phyloP scores from a whole-genome alignment of 2,797 vertebrate species.

The Podargus strigoides region DNA sequence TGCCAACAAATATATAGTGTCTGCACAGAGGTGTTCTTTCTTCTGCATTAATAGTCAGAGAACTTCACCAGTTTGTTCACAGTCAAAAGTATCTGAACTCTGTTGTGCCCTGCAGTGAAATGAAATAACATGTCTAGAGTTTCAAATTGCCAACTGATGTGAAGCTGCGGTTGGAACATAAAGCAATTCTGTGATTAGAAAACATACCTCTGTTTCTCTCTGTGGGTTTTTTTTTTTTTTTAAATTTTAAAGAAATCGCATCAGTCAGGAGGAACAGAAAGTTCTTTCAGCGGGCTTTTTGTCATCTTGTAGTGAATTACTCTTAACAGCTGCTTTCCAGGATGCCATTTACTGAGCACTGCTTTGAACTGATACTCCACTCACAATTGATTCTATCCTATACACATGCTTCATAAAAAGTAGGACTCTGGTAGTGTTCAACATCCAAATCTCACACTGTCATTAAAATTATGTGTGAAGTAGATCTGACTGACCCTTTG shows the following conservation, averaged over 20 bases:
- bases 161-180: background rate
- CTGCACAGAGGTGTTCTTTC: background rate
- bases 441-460: background rate
- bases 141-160: conserved; percentile 3
- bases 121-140: conserved; percentile 15
- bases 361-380: background rate
- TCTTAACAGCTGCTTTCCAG: background rate
- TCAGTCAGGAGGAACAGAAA: background rate
- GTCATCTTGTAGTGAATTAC: background rate
- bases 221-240: background rate
- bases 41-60: background rate
- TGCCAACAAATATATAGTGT: background rate
- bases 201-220: background rate
- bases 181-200: background rate
- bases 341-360: background rate
- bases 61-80: background rate
- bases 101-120: conserved; percentile 15
- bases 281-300: background rate
- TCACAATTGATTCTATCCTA: background rate
- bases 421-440: background rate
- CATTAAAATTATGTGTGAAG: background rate
- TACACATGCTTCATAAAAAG: background rate
- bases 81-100: background rate
- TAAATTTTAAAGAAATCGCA: background rate
- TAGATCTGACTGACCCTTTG: background rate